Conservation (phyloP, 2,797 vertebrate species). For the Varecia variegata region DNA sequence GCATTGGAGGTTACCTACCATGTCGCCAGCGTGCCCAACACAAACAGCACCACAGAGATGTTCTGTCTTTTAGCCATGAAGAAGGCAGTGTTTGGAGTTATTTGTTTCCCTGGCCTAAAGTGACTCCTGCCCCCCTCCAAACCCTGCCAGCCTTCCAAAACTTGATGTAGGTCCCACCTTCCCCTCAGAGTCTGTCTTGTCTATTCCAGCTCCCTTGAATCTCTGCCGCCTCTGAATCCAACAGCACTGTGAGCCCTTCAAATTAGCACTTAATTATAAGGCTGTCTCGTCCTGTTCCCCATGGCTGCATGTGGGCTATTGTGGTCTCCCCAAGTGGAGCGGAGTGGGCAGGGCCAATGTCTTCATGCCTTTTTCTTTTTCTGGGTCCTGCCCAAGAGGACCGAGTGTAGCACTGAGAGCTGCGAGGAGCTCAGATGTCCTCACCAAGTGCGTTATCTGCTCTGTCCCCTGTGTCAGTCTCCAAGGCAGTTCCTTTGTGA, state of each 20-base stretch:
- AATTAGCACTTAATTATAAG: constrained; percentile 40
- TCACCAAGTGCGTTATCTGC: neutral
- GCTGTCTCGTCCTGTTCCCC: neutral
- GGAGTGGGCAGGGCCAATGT: neutral
- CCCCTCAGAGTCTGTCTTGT: neutral
- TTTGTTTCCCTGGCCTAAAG: neutral
- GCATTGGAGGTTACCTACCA: neutral
- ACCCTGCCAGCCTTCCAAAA: neutral
- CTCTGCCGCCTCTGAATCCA: neutral
- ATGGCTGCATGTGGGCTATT: neutral
- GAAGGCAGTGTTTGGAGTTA: neutral
- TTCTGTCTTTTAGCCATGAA: neutral
- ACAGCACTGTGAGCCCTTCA: neutral
- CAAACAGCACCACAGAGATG: neutral
- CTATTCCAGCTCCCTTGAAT: neutral
- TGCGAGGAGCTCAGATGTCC: neutral
- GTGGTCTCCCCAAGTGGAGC: neutral
- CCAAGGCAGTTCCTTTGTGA: neutral
- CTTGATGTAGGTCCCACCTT: neutral
- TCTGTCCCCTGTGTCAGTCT: neutral
- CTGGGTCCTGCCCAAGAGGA: constrained; percentile 3
- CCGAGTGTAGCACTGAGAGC: neutral
- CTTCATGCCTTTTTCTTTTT: neutral
- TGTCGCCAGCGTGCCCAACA: neutral
- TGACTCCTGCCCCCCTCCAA: neutral